Conservation (phyloP, 2,113 vertebrate genomes). For the Dermatemys mawii region DNA sequence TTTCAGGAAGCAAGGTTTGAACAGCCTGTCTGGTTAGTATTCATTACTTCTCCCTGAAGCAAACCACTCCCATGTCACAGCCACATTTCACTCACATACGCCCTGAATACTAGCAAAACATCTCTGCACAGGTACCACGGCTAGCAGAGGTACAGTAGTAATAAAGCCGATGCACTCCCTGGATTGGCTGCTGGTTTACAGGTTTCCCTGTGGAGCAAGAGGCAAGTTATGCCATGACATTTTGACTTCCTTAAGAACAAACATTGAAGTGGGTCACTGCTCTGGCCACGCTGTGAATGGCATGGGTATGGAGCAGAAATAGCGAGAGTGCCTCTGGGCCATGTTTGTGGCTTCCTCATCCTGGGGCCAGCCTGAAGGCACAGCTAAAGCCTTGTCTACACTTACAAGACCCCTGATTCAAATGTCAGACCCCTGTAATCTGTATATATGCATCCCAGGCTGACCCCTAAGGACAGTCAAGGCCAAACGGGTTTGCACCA, state of each 20-base stretch:
- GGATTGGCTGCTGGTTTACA: background rate
- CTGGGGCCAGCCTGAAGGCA: background rate
- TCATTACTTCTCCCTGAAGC: background rate
- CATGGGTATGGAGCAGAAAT: background rate
- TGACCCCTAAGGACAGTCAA: background rate
- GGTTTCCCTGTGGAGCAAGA: background rate
- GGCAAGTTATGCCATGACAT: too few relatives aligned
- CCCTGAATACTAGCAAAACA: background rate
- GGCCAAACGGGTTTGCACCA: background rate
- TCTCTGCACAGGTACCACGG: background rate
- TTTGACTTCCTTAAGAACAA: too few relatives aligned
- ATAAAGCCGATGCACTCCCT: background rate
- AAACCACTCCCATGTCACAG: constrained; percentile 11
- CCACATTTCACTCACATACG: background rate
- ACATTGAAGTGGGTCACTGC: too few relatives aligned
- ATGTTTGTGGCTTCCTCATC: background rate
- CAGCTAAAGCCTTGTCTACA: background rate
- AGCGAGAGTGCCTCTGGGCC: background rate
- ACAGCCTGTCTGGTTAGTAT: background rate
- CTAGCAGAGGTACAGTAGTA: background rate
- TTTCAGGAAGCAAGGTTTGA: constrained; percentile 19
- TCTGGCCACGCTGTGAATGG: too few relatives aligned
- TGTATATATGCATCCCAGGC: too few relatives aligned
- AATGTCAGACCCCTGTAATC: too few relatives aligned
- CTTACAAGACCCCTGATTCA: background rate